Base-by-base conservation (phyloP, 2,888 invertebrate species). In the Prionchulus punctatus region DNA sequence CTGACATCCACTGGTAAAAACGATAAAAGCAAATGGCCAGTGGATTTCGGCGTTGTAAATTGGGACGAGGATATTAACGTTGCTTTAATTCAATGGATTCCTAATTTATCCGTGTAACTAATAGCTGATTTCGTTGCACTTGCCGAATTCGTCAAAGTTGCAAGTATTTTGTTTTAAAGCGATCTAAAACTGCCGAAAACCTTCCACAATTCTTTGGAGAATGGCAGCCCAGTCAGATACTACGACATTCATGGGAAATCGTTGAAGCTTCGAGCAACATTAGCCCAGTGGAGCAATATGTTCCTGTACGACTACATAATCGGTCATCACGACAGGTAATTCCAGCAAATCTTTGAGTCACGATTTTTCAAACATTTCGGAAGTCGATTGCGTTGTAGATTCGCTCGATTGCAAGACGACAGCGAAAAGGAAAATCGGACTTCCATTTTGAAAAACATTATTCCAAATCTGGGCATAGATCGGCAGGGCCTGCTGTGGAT, bases 281-380 rank as follows among this genome's bases (percentile, higher is more conserved):
- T 45, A 7, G 47, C 47, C 7, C 47, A 23, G 7, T 45, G 47
- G 47, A 18, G 15, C 4, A 23, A 23, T n/a, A 7, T 45, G 23
- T 18, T 45, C 23, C 15, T 45, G 7, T 45, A 18, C 23, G 47
- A 45, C 23, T 45, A n/a, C 23, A 21, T 45, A 23, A 45, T 7
- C 23, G 47, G 47, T 23, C 47, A 45, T 45, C 47, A 45, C 23
- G 47, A 45, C 47, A 45, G 47, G 47, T 45, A 23, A 45, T 12
- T 23, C 15, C 7, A 45, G 7, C 12, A 45, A 23, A 36, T 36
- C 36, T 7, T 36, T 36, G 36, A 36, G 12, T 36, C 18, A 36
- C 7, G 36, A 36, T 18, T 36, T 36, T 36, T 36, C 7, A 7
- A 36, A 7, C 18, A 36, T 36, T 36, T 36, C 36, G 7, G 36